Evolutionary conservation across 1,140 invertebrate genomes (phyloP).

Genomic region (Onthophagus taurus): DNA sequence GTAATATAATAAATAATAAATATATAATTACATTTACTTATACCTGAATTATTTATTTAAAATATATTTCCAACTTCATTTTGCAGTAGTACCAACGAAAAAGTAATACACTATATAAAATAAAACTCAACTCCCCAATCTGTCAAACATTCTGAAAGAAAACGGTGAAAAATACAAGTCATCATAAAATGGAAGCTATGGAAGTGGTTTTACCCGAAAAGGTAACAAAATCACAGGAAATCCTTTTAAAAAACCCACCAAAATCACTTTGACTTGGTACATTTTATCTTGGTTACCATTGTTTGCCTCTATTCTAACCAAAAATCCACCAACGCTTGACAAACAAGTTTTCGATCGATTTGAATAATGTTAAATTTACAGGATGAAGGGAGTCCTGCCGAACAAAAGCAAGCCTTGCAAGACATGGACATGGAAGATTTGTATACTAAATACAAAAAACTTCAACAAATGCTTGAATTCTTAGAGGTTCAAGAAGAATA

Average conservation of each 20-base stretch:
- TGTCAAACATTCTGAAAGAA: no score
- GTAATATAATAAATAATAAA: no score
- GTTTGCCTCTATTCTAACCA: slow-evolving; percentile 12
- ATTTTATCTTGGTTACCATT: slow-evolving; percentile 7
- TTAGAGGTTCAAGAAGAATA: slow-evolving; percentile 89
- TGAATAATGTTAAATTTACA: slow-evolving; percentile 32
- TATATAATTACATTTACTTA: no score
- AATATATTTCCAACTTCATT: no score
- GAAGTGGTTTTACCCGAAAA: slow-evolving; percentile 60
- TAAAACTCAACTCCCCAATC: no score
- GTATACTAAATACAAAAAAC: slow-evolving; percentile 94
- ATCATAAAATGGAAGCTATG: slow-evolving; percentile 57
- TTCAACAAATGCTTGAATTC: slow-evolving; percentile 84
- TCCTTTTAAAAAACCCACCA: not conserved
- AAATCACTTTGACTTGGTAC: not conserved
- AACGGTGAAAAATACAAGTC: slow-evolving; percentile 20
- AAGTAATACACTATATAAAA: no score
- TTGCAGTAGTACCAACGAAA: no score
- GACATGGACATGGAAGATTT: slow-evolving; percentile 82
- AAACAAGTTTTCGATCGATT: no score
- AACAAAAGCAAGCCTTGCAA: slow-evolving; percentile 51
- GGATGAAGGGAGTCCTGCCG: slow-evolving; percentile 50
- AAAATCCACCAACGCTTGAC: slow-evolving; percentile 1
- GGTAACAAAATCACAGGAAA: slow-evolving; percentile 46
- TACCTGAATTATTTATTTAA: no score